Conservation (phyloP, 2,888 invertebrate species). For the Holacanthella duospinosa region DNA sequence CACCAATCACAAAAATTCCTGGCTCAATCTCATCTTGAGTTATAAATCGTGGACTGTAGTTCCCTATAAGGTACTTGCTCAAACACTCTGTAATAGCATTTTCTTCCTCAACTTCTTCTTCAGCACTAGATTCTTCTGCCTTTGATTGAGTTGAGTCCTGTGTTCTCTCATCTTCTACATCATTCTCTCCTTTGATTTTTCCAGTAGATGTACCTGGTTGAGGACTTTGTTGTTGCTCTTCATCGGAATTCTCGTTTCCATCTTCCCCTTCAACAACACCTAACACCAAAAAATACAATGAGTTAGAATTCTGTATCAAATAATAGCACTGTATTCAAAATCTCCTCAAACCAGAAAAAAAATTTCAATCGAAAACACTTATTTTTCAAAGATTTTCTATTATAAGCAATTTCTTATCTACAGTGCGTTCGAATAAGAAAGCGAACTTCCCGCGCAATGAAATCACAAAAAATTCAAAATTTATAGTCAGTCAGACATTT, state of each 20-base stretch:
- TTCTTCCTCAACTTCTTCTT: slow-evolving; percentile 44
- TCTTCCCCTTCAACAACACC: slow-evolving; percentile 12
- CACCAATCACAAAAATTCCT: slow-evolving; percentile 63
- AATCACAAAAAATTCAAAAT: too few species aligned
- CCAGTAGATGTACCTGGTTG: slow-evolving; percentile 10
- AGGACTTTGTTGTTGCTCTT: slow-evolving; percentile 6
- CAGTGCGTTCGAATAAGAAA: too few species aligned
- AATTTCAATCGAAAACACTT: background rate
- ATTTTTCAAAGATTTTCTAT: too few species aligned
- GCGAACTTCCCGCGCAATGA: too few species aligned
- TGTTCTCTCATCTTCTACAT: slow-evolving; percentile 26
- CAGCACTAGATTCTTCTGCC: slow-evolving; percentile 17
- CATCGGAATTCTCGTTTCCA: background rate
- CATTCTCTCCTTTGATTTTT: background rate
- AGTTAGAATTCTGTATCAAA: too few species aligned
- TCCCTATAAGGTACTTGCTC: slow-evolving; percentile 63
- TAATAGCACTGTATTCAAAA: too few species aligned
- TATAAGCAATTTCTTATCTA: too few species aligned
- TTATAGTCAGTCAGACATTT: too few species aligned
- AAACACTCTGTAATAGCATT: slow-evolving; percentile 51
- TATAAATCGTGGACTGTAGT: slow-evolving; percentile 71
- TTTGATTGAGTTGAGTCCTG: slow-evolving; percentile 1
- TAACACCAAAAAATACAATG: too few species aligned
- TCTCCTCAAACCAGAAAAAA: too few species aligned
- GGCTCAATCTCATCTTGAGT: slow-evolving; percentile 54